Percentiles rank a stretch among this genome's conserved stretches.
These are phyloP conservation scores for Drosophila imparisetae DNA, from an alignment of 2,888 invertebrate species.

Conservation along the genomic window DNA sequence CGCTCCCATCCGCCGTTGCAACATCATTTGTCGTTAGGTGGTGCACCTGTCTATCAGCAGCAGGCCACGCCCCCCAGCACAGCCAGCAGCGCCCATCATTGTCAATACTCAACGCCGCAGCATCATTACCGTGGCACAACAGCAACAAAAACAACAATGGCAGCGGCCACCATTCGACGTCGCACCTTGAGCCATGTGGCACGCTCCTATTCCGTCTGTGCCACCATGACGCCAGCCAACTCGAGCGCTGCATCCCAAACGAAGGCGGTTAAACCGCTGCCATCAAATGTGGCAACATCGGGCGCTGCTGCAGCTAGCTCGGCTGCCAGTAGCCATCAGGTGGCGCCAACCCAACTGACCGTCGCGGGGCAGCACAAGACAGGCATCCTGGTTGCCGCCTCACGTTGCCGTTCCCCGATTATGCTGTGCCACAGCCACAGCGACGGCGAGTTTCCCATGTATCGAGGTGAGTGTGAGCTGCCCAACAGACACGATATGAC, in stretches of 20 bases:
- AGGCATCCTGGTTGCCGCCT: slow-evolving; percentile 83
- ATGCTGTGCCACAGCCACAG: slow-evolving; percentile 94
- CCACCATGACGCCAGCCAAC: slow-evolving; percentile 58
- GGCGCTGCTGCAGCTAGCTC: slow-evolving; percentile 25
- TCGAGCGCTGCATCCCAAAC: slow-evolving; percentile 24
- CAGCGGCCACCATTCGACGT: slow-evolving; percentile 77
- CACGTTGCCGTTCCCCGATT: slow-evolving; percentile 90
- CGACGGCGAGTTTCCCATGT: slow-evolving; percentile 93
- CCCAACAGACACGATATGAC: not conserved
- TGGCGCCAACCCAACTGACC: slow-evolving; percentile 55
- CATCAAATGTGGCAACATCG: slow-evolving; percentile 34
- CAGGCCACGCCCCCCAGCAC: slow-evolving; percentile 25
- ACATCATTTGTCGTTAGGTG: slow-evolving; percentile 85
- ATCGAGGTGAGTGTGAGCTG: slow-evolving; percentile 87
- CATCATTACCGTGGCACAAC: slow-evolving; percentile 70
- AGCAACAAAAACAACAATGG: slow-evolving; percentile 54
- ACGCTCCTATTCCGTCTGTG: slow-evolving; percentile 81
- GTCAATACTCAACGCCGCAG: slow-evolving; percentile 77
- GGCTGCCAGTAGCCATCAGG: slow-evolving; percentile 14
- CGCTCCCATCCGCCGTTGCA: slow-evolving; percentile 74
- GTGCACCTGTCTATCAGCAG: slow-evolving; percentile 69
- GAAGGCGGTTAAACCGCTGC: slow-evolving; percentile 45
- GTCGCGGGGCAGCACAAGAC: slow-evolving; percentile 68
- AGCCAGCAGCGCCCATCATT: slow-evolving; percentile 45
- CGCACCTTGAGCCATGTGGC: slow-evolving; percentile 81